Evolutionary conservation across 2,797 vertebrate species (phyloP).

Genomic region (Manis crassicaudata): DNA sequence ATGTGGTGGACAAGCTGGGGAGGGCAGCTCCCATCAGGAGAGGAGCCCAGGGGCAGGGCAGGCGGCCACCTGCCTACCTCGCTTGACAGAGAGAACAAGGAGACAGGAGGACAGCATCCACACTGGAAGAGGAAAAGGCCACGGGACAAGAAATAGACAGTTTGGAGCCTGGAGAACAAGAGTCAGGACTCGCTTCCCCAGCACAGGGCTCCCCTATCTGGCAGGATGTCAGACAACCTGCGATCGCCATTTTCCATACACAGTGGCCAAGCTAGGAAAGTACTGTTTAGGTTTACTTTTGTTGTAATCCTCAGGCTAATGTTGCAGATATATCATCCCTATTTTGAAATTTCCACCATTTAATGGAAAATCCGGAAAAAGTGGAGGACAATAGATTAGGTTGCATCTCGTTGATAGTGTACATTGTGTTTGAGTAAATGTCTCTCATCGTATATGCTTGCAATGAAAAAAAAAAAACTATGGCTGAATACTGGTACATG

Average conservation of each 20-base stretch:
- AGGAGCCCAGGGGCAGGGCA: neutral
- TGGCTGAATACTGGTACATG: neutral
- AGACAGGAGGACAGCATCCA: neutral
- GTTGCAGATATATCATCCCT: neutral
- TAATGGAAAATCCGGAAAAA: neutral
- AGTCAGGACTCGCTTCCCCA: fast-evolving
- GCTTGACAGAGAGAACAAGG: neutral
- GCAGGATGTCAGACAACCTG: neutral
- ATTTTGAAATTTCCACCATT: neutral
- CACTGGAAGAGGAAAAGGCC: neutral
- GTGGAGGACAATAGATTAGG: neutral
- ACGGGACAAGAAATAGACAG: fast-evolving
- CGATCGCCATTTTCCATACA: neutral
- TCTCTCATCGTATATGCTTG: neutral
- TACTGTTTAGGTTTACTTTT: neutral
- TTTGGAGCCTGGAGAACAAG: neutral
- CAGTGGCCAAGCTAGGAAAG: neutral
- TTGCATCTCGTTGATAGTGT: neutral
- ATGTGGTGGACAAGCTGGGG: fast-evolving
- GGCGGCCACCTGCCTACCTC: neutral
- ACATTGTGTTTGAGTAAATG: neutral
- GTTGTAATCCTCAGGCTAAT: neutral
- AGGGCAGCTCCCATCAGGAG: neutral
- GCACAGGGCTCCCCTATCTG: fast-evolving
- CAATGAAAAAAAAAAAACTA: neutral